Percentiles rank a stretch among this genome's conserved stretches.
Conservation (phyloP, 2,888 invertebrate genomes). For the Chaitophorus viminalis region DNA sequence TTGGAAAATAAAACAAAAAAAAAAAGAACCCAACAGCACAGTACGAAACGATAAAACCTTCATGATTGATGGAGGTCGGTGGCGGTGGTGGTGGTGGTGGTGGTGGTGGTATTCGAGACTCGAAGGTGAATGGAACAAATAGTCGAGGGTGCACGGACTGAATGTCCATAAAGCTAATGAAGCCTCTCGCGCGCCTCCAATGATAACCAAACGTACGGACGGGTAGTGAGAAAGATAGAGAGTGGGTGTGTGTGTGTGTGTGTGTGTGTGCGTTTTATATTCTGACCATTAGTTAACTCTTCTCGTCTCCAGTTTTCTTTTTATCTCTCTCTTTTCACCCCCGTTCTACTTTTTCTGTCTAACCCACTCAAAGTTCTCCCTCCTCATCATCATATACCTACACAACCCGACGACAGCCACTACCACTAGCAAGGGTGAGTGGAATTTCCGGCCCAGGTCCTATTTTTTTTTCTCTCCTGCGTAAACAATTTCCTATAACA, state of each 20-base stretch:
- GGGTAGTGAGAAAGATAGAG: neutral
- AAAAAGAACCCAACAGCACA: neutral
- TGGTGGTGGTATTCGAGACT: neutral
- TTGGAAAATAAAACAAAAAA: neutral
- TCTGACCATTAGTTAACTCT: slow-evolving; percentile 45
- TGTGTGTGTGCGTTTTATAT: slow-evolving; percentile 15
- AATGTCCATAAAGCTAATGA: slow-evolving; percentile 53
- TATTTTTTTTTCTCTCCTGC: too few species aligned
- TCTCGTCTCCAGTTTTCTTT: neutral
- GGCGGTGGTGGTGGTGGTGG: neutral
- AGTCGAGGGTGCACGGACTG: neutral
- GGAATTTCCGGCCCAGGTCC: too few species aligned
- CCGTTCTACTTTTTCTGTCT: slow-evolving; percentile 16
- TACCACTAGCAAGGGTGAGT: neutral
- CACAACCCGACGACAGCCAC: neutral
- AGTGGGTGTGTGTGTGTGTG: too few species aligned
- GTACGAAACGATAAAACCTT: slow-evolving; percentile 40
- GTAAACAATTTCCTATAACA: too few species aligned
- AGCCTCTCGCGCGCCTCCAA: slow-evolving; percentile 13
- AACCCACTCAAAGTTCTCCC: neutral
- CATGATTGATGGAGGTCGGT: slow-evolving; percentile 49
- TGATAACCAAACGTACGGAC: slow-evolving; percentile 24
- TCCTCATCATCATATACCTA: neutral
- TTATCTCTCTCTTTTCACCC: neutral
- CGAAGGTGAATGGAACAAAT: slow-evolving; percentile 53